Base-by-base conservation (phyloP, 2,797 vertebrate species). In the Thalassophryne amazonica region DNA sequence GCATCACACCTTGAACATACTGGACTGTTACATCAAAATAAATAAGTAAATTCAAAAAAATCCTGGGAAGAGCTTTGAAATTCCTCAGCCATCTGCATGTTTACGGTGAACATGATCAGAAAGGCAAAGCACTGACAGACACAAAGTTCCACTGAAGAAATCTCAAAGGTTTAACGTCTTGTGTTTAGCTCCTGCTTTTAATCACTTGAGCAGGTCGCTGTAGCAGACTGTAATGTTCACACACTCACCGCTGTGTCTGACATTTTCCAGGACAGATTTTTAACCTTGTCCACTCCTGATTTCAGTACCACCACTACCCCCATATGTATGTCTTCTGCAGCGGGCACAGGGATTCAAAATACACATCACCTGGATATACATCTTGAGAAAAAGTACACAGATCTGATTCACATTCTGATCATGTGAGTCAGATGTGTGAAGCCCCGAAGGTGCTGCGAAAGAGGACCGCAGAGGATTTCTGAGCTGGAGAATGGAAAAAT, bases 161-260 rank as follows among this genome's bases (percentile, higher is more conserved):
- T 63, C 69, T 77, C 68, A 76, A 73, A 80, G 71, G 40, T 62
- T 62, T 10, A 30, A 52, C 7, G 52, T 74, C 57, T 78, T 59
- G 72, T 78, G 85, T 82, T 73, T 57, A 78, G 68, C 72, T 60
- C 69, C 65, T 60, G 67, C 48, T 59, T 76, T 75, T 82, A 83
- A 88, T 83, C 74, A 67, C 73, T 76, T 66, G 41, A 63, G 61
- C 79, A 82, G 79, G 85, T 69, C 69, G 41, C 75, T 74, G 27
- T 62, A 75, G 67, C 76, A 83, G 71, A 70, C 55, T 65, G 54
- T 31, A 73, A 48, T 74, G 68, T 77, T 82, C 68, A 61, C 72
- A 64, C 64, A 31, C 49, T 19, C 32, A 2, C n/a, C n/a, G n/a
- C n/a, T n/a, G n/a, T n/a, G n/a, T n/a, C n/a, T n/a, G n/a, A n/a